These are phyloP conservation scores for Suricata suricatta DNA, from an alignment of 2,113 vertebrate species.

Conservation along the genomic window DNA sequence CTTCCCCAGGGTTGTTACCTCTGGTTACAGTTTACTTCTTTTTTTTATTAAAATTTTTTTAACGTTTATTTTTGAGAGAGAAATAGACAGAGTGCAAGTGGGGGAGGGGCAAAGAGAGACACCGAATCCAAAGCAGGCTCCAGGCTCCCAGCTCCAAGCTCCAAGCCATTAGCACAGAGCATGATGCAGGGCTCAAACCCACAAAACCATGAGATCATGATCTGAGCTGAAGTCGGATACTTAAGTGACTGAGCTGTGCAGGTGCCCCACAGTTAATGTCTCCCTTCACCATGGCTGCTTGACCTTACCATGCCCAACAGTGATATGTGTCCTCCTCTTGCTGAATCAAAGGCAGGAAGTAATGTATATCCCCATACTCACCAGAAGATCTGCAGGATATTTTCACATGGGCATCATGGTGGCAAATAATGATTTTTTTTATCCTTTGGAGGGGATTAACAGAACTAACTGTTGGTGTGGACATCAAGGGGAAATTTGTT, in stretches of 20 bases:
- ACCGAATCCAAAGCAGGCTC: too few species aligned
- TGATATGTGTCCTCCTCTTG: not conserved
- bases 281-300: not conserved
- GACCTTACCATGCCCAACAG: not conserved
- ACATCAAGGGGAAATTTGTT: not conserved
- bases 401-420: not conserved
- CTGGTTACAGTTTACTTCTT: not conserved
- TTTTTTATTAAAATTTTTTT: too few species aligned
- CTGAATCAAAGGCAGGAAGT: not conserved
- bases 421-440: not conserved
- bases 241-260: too few species aligned
- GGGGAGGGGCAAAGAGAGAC: too few species aligned
- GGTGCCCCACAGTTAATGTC: not conserved
- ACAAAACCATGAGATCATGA: too few species aligned
- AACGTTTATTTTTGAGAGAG: too few species aligned
- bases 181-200: too few species aligned
- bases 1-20: not conserved
- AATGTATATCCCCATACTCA: not conserved
- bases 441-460: constrained; percentile 10
- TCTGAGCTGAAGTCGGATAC: too few species aligned
- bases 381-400: not conserved
- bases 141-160: too few species aligned
- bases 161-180: too few species aligned
- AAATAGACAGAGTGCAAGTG: too few species aligned
- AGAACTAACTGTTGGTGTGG: not conserved